Evolutionary conservation across 2,113 vertebrate species (phyloP).

Genomic region (Aythya baeri): DNA sequence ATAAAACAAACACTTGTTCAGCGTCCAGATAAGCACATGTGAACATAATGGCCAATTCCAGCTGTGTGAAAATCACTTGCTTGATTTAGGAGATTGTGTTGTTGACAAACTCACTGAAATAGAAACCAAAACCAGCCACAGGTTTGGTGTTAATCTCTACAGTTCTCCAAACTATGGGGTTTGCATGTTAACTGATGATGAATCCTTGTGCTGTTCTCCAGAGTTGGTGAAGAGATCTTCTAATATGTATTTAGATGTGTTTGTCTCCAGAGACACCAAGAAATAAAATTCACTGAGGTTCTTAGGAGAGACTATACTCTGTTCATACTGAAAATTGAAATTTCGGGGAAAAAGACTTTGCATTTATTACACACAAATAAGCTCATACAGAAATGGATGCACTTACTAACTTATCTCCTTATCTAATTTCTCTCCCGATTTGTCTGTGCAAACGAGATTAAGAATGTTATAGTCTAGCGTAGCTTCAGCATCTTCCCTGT

Average conservation of each 20-base stretch:
- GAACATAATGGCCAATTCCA: not conserved
- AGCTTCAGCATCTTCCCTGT: not conserved
- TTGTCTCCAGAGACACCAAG: not conserved
- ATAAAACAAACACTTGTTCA: conserved; percentile 6
- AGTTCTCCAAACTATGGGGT: not conserved
- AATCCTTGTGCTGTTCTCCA: accelerated
- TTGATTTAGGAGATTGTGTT: not conserved
- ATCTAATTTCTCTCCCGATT: not conserved
- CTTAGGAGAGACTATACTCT: not conserved
- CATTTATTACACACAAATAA: not conserved
- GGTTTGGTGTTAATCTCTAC: not conserved
- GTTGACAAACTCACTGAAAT: not conserved
- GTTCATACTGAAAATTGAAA: conserved; percentile 27
- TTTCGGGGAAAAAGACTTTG: not conserved
- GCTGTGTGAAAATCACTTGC: not conserved
- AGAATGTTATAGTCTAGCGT: not conserved
- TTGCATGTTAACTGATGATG: not conserved
- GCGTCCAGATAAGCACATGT: not conserved
- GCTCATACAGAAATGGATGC: not conserved
- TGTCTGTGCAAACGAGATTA: not conserved
- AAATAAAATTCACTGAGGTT: not conserved
- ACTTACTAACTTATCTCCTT: not conserved
- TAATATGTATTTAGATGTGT: not conserved
- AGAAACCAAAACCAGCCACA: not conserved
- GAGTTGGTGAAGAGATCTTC: not conserved